These are phyloP conservation scores for Resseliella maxima DNA, from an alignment of 2,888 invertebrate species.

Conservation along the genomic window DNA sequence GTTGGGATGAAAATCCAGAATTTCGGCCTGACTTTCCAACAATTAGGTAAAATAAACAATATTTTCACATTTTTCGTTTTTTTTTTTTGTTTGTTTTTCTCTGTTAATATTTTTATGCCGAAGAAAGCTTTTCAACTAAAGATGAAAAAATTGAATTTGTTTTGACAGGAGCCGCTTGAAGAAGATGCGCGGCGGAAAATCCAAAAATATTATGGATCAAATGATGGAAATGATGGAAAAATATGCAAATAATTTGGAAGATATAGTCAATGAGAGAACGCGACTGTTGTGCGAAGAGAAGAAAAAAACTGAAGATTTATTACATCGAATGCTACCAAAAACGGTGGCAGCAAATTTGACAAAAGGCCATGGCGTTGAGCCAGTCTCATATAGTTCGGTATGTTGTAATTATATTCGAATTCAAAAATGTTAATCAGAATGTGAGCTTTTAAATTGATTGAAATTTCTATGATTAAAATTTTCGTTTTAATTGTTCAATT, in stretches of 20 bases:
- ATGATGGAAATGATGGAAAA: constrained; percentile 99
- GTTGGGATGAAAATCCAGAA: constrained; percentile 90
- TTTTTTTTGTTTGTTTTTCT: constrained; percentile 18
- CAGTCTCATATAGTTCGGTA: constrained; percentile 92
- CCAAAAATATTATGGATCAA: constrained; percentile 93
- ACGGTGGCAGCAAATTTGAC: constrained; percentile 90
- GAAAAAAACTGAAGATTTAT: constrained; percentile 90
- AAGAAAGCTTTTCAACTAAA: too few relatives aligned
- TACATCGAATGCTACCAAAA: constrained; percentile 95
- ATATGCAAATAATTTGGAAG: constrained; percentile 94
- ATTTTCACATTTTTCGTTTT: constrained; percentile 3
- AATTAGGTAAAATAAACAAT: constrained; percentile 70
- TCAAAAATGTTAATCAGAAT: not conserved
- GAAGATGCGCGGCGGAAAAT: constrained; percentile 88
- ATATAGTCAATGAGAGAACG: constrained; percentile 91
- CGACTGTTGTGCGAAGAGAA: constrained; percentile 90
- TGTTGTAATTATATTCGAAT: not conserved
- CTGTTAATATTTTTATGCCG: not conserved
- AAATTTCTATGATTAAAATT: not conserved
- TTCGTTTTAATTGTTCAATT: not conserved
- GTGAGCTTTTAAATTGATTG: too few relatives aligned
- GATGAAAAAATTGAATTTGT: too few relatives aligned
- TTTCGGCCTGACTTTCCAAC: constrained; percentile 85
- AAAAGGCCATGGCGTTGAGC: constrained; percentile 88
- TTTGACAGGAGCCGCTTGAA: constrained; percentile 75